These are phyloP conservation scores for Petrocephalus zakoni DNA, from an alignment of 2,113 vertebrate genomes.

Conservation along the genomic window DNA sequence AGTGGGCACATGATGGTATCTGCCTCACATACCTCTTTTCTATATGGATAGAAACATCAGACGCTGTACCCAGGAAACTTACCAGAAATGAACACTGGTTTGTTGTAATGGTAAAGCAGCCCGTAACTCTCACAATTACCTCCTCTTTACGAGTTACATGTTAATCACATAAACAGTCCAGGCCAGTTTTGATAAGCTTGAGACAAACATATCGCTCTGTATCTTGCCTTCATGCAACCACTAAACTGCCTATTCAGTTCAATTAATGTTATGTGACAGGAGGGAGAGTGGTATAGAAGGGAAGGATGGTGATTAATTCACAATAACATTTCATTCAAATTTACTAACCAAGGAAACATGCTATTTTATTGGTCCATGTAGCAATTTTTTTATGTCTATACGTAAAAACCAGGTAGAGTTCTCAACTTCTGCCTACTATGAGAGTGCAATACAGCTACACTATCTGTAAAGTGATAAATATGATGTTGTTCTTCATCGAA, in stretches of 20 bases:
- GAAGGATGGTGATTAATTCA: not conserved
- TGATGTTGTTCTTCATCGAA: not conserved
- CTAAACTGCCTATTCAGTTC: not conserved
- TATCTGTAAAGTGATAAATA: not conserved
- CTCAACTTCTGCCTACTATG: not conserved
- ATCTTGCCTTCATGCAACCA: not conserved
- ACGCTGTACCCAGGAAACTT: not conserved
- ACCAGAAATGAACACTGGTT: not conserved
- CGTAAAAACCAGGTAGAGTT: not conserved
- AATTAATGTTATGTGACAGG: not conserved
- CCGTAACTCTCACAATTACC: not conserved
- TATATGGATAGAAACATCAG: slow-evolving; percentile 34
- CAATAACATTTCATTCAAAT: not conserved
- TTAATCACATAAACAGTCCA: not conserved
- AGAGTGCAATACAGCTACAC: not conserved
- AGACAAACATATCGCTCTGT: not conserved
- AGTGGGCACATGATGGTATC: slow-evolving; percentile 76
- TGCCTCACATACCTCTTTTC: slow-evolving; percentile 83
- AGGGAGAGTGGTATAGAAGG: not conserved
- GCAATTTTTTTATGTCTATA: not conserved
- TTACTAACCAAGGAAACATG: not conserved
- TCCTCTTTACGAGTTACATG: not conserved
- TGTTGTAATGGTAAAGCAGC: not conserved
- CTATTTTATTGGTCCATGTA: not conserved
- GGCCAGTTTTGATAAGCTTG: not conserved